phyloP scores from a whole-genome alignment of 2,888 invertebrate species.

The Lasioglossum oenotherae region DNA sequence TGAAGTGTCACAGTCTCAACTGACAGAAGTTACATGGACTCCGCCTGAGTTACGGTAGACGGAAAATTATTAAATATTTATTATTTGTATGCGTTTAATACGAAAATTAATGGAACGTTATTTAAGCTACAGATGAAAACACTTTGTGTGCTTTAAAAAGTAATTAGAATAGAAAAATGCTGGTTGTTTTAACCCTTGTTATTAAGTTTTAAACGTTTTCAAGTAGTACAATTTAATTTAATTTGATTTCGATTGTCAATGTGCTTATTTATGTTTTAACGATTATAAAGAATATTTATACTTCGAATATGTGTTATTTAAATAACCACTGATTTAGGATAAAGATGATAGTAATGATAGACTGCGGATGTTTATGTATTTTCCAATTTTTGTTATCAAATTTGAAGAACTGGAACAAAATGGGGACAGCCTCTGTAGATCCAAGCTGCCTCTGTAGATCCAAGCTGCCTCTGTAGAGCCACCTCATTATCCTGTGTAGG shows the following conservation, averaged over 20 bases:
- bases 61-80: not conserved
- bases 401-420: too few relatives aligned
- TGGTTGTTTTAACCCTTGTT: not conserved
- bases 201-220: not conserved
- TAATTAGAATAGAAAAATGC: not conserved
- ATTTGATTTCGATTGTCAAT: not conserved
- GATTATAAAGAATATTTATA: not conserved
- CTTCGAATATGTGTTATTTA: not conserved
- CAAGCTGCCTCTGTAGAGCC: too few relatives aligned
- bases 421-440: too few relatives aligned
- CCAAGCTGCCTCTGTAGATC: too few relatives aligned
- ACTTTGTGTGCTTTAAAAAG: not conserved
- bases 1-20: slow-evolving; percentile 71
- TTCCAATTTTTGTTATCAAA: too few relatives aligned
- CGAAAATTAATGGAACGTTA: not conserved
- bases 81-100: not conserved
- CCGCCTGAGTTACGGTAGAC: slow-evolving; percentile 68
- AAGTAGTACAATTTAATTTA: not conserved
- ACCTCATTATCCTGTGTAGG: too few relatives aligned
- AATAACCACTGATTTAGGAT: not conserved
- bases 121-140: not conserved
- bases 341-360: not conserved
- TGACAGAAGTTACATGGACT: slow-evolving; percentile 79
- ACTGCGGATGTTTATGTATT: too few relatives aligned
- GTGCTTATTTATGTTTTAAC: not conserved